Evolutionary conservation across 2,888 invertebrate genomes (phyloP), one percentile per base, ranked within the genome.

Genomic region (Dastarcus helophoroides): DNA sequence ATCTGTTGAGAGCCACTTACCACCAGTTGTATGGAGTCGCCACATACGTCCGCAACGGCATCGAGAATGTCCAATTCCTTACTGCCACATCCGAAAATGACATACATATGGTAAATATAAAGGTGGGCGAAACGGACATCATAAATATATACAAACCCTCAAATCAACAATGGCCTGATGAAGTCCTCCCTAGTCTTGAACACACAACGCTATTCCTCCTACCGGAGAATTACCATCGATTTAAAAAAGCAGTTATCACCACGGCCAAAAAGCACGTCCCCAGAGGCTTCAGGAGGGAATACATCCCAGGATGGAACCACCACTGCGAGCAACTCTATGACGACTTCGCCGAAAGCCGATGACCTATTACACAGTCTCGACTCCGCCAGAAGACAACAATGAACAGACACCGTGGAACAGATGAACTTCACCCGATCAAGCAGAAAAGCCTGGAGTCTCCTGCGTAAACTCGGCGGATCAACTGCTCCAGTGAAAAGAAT

Each of bases 271-370:
- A 33, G 14, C 11, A 14, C 19, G 31, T 36, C 14, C 32, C 35
- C n/a, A 33, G 32, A 24, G 35, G 29, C 4, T 22, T 15, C 10
- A 12, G 37, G 11, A 37, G 13, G 13, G 27, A 37, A 12, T 36
- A 36, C 14, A 36, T 34, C 2, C 36, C 31, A 14, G 26, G 31
- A 2, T 36, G 36, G 36, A 31, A 5, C 13, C 21, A 34, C 10
- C 12, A 22, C 7, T 11, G 19, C 23, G 15, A 37, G 13, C 21
- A 3, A 3, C 22, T 33, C 3, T 33, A 36, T 11, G 12, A 33
- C 2, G 29, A 29, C 2, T 32, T 9, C 7, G 14, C 19, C 8
- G 25, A 32, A 3, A 15, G 34, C 26, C 4, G 31, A 34, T 10
- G 14, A 25, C 4, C 34, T 34, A 4, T 26, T 31, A 9, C 19